Evolutionary conservation across 2,888 invertebrate genomes (phyloP).

Genomic region (Agonopterix arenella): DNA sequence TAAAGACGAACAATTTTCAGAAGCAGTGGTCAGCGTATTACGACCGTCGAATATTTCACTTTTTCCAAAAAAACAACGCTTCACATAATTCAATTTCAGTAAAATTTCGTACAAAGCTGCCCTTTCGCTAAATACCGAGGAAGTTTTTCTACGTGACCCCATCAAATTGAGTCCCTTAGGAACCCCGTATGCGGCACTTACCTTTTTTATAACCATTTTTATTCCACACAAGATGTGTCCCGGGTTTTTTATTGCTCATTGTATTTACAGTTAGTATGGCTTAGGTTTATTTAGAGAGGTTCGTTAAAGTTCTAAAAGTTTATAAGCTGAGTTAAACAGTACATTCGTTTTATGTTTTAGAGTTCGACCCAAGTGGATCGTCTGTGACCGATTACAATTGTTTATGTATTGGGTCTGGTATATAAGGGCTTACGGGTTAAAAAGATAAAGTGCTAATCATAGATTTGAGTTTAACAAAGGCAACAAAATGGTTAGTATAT

Average conservation of each 20-base stretch:
- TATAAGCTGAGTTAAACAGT: too few relatives aligned
- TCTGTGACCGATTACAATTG: too few relatives aligned
- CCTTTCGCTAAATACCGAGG: conserved; percentile 60
- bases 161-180: conserved; percentile 44
- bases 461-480: too few relatives aligned
- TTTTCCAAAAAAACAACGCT: background rate
- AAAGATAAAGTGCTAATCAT: too few relatives aligned
- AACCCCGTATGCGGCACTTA: conserved; percentile 19
- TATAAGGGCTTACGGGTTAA: too few relatives aligned
- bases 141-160: conserved; percentile 66
- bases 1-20: background rate
- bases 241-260: conserved; percentile 31
- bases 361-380: too few relatives aligned
- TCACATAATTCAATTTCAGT: conserved; percentile 37
- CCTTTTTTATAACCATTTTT: conserved; percentile 41
- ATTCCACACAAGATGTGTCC: conserved; percentile 37
- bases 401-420: too few relatives aligned
- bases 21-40: too few relatives aligned
- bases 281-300: conserved; percentile 39
- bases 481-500: too few relatives aligned
- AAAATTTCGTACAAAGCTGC: conserved; percentile 39
- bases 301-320: too few relatives aligned
- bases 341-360: too few relatives aligned
- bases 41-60: background rate
- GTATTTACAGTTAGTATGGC: conserved; percentile 19